Conservation (phyloP, 2,888 invertebrate species). For the Acanthopleura granulata region DNA sequence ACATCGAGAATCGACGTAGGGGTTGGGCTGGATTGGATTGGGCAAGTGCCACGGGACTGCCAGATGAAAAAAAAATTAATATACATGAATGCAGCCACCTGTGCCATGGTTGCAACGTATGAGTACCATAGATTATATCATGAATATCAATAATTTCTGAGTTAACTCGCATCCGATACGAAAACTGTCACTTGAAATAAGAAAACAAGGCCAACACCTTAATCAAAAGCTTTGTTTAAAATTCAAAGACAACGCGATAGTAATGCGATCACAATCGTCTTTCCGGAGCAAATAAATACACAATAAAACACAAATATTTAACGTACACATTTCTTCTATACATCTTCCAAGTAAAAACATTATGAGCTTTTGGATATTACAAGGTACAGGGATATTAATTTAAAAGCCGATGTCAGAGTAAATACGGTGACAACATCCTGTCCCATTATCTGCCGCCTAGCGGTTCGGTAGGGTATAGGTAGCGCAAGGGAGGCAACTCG, state of each 20-base stretch:
- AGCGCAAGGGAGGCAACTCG: no score
- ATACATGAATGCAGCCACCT: no score
- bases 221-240: conserved; percentile 1
- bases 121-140: no score
- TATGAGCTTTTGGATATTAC: background rate
- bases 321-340: background rate
- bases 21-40: no score
- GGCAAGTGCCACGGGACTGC: no score
- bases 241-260: background rate
- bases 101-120: no score
- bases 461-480: no score
- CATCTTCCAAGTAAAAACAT: background rate
- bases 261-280: background rate
- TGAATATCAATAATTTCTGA: no score
- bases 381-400: background rate
- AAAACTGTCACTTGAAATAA: no score
- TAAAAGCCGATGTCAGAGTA: background rate
- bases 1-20: no score
- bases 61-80: no score
- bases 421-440: background rate
- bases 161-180: no score
- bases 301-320: conserved; percentile 9
- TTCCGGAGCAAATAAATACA: conserved; percentile 4
- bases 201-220: background rate
- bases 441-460: background rate